phyloP scores from a whole-genome alignment of 2,113 vertebrate genomes.

The Phyllostomus hastatus region DNA sequence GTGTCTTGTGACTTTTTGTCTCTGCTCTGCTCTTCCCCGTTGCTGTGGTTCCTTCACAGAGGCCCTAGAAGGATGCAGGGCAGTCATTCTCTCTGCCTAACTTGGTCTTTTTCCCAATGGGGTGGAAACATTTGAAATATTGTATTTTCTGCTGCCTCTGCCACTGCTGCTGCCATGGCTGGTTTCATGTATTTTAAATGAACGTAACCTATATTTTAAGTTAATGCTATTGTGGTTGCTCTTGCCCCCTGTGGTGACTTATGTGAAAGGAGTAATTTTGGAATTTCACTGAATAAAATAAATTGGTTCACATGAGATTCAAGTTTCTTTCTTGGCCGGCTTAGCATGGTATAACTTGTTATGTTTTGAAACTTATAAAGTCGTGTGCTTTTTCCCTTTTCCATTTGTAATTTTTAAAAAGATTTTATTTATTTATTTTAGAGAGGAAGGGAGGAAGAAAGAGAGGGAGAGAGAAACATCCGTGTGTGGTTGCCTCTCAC shows the following conservation, averaged over 20 bases:
- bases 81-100: background rate
- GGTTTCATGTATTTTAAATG: slow-evolving; percentile 46
- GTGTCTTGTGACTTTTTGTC: background rate
- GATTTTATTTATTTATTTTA: too few species aligned
- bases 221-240: slow-evolving; percentile 55
- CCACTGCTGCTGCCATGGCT: background rate
- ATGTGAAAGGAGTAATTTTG: slow-evolving; percentile 68
- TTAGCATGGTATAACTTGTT: background rate
- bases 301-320: slow-evolving; percentile 48
- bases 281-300: slow-evolving; percentile 63
- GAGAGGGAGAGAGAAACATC: too few species aligned
- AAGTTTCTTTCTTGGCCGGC: background rate
- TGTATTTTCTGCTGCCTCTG: slow-evolving; percentile 42
- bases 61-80: slow-evolving; percentile 15
- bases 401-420: too few species aligned
- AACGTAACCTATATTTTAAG: slow-evolving; percentile 52
- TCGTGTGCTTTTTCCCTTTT: background rate
- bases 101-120: slow-evolving; percentile 55
- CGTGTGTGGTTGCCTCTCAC: too few species aligned
- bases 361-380: background rate
- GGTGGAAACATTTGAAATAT: slow-evolving; percentile 53
- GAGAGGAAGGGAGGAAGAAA: too few species aligned
- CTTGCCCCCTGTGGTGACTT: slow-evolving; percentile 52
- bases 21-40: background rate
- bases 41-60: background rate